Evolutionary conservation across 2,113 vertebrate genomes (phyloP).

Genomic region (Sorex araneus): DNA sequence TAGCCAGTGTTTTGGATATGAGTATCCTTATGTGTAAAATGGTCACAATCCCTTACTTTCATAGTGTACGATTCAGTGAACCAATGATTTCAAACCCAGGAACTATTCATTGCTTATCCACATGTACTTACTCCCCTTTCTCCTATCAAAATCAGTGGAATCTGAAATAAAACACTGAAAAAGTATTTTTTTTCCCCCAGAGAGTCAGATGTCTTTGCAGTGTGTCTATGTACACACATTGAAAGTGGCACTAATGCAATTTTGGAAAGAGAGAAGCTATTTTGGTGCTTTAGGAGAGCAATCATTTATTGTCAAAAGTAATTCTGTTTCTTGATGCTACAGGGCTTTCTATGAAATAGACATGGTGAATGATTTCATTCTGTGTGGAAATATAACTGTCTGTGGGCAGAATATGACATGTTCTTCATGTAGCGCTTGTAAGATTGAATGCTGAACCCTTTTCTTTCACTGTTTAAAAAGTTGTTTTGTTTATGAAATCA

Average conservation of each 20-base stretch:
- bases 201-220: background rate
- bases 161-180: background rate
- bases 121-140: background rate
- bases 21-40: background rate
- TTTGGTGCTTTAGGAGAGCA: conserved; percentile 39
- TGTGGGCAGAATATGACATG: background rate
- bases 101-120: background rate
- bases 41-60: background rate
- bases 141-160: background rate
- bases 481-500: background rate
- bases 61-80: background rate
- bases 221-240: background rate
- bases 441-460: conserved; percentile 22
- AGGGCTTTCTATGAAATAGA: conserved; percentile 57
- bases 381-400: conserved; percentile 22
- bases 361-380: conserved; percentile 48
- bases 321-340: conserved; percentile 54
- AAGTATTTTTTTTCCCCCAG: background rate
- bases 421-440: background rate
- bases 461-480: conserved; percentile 9
- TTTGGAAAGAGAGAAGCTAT: conserved; percentile 51
- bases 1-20: background rate
- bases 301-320: conserved; percentile 58
- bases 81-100: background rate
- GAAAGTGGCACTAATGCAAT: conserved; percentile 20